A percentile compares a stretch with the other conserved stretches of the same genome.
These are phyloP conservation scores for Acanthococcus lagerstroemiae DNA, from an alignment of 2,888 invertebrate species.

Conservation along the genomic window DNA sequence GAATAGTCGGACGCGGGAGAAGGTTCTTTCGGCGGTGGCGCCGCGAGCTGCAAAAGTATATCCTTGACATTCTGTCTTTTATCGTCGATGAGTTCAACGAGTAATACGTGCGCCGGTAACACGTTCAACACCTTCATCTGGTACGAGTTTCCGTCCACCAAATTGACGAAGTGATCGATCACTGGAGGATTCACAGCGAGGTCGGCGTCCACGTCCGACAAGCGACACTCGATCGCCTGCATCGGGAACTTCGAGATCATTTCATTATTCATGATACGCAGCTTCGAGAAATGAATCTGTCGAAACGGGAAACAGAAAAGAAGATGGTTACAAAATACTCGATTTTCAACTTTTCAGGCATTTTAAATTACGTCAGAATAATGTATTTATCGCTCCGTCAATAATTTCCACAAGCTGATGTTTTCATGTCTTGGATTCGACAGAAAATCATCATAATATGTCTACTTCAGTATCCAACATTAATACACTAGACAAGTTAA, in stretches of 20 bases:
- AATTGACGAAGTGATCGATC: background rate
- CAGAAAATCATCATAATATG: too few species aligned
- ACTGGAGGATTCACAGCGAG: background rate
- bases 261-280: constrained; percentile 55
- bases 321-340: too few species aligned
- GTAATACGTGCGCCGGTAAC: constrained; percentile 46
- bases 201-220: constrained; percentile 49
- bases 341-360: too few species aligned
- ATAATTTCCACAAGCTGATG: too few species aligned
- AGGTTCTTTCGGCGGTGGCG: background rate
- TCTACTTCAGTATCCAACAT: too few species aligned
- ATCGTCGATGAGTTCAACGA: constrained; percentile 19
- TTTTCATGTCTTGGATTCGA: too few species aligned
- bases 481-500: too few species aligned
- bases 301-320: too few species aligned
- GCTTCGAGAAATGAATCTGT: constrained; percentile 44
- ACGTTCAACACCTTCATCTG: constrained; percentile 50
- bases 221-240: constrained; percentile 66
- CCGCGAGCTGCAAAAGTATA: background rate
- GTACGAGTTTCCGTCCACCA: constrained; percentile 47
- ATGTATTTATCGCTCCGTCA: too few species aligned
- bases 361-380: too few species aligned
- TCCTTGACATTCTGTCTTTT: background rate
- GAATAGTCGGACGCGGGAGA: too few species aligned
- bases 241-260: constrained; percentile 53